A percentile compares a stretch with the other conserved stretches of the same genome.
Conservation (phyloP, 2,113 vertebrate species). For the Zosterops pallidus region DNA sequence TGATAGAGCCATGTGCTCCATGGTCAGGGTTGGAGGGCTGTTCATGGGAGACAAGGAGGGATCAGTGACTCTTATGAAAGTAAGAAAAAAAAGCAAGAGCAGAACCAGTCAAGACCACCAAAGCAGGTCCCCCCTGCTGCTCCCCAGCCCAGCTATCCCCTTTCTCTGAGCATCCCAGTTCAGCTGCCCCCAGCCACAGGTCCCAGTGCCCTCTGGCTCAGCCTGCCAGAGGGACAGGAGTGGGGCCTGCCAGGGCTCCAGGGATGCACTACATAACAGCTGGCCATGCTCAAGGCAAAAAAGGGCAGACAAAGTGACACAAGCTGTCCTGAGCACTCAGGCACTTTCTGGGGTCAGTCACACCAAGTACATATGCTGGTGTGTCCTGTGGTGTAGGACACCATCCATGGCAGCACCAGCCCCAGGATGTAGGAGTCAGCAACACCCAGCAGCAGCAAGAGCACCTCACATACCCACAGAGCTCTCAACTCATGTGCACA, state of each 20-base stretch:
- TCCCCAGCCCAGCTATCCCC: not conserved
- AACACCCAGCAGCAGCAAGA: not conserved
- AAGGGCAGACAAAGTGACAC: not conserved
- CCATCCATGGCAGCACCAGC: accelerated
- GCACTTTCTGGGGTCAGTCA: not conserved
- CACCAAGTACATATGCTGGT: not conserved
- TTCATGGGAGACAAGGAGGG: not conserved
- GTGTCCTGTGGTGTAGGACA: not conserved
- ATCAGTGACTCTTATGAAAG: not conserved
- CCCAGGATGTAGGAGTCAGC: not conserved
- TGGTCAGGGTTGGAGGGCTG: not conserved
- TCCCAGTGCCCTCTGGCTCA: not conserved
- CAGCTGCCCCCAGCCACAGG: not conserved
- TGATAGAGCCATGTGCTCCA: not conserved
- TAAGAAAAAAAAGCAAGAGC: not conserved
- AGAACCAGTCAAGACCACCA: not conserved
- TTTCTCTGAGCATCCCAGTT: not conserved
- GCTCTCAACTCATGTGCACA: not conserved
- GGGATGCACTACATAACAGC: not conserved
- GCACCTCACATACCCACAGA: not conserved
- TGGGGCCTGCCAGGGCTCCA: accelerated
- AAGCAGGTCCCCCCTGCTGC: not conserved
- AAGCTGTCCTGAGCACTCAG: accelerated
- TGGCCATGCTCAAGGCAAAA: not conserved
- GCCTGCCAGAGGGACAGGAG: not conserved